phyloP scores from a whole-genome alignment of 2,888 invertebrate genomes.

The Xestia sexstrigata region DNA sequence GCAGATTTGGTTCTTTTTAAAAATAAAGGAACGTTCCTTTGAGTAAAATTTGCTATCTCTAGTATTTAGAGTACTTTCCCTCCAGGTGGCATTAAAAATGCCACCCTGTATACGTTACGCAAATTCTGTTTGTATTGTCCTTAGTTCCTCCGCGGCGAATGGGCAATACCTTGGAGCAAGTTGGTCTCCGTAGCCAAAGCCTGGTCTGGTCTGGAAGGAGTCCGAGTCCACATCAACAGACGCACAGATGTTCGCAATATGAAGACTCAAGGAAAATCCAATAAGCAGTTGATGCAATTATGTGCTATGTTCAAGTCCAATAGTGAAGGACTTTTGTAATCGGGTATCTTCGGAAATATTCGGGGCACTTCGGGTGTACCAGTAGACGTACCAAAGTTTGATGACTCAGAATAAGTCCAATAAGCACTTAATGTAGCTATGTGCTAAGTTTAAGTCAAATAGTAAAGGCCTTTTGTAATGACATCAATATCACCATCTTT shows the following conservation, averaged over 20 bases:
- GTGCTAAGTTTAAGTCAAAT: conserved; percentile 75
- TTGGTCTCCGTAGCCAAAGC: conserved; percentile 75
- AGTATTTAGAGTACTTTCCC: too few relatives aligned
- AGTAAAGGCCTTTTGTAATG: conserved; percentile 69
- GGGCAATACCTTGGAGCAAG: conserved; percentile 84
- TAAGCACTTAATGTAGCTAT: conserved; percentile 76
- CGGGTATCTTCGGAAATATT: conserved; percentile 14
- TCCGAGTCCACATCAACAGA: conserved; percentile 79
- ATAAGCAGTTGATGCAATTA: conserved; percentile 76
- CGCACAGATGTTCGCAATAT: conserved; percentile 75
- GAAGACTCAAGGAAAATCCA: conserved; percentile 70
- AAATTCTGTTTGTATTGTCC: neutral
- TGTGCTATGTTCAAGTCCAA: conserved; percentile 77
- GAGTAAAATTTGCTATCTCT: too few relatives aligned
- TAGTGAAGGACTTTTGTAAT: conserved; percentile 71
- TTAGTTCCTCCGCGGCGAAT: conserved; percentile 83
- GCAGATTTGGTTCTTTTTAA: too few relatives aligned
- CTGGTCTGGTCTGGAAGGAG: conserved; percentile 81
- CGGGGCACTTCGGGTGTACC: conserved; percentile 70
- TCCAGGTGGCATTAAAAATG: too few relatives aligned
- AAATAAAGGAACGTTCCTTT: too few relatives aligned
- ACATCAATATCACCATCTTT: neutral
- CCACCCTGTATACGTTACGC: too few relatives aligned
- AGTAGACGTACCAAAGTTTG: conserved; percentile 66
- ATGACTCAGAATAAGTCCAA: conserved; percentile 68